Evolutionary conservation across 1,140 invertebrate species (phyloP).

Genomic region (Drosophila orosa): DNA sequence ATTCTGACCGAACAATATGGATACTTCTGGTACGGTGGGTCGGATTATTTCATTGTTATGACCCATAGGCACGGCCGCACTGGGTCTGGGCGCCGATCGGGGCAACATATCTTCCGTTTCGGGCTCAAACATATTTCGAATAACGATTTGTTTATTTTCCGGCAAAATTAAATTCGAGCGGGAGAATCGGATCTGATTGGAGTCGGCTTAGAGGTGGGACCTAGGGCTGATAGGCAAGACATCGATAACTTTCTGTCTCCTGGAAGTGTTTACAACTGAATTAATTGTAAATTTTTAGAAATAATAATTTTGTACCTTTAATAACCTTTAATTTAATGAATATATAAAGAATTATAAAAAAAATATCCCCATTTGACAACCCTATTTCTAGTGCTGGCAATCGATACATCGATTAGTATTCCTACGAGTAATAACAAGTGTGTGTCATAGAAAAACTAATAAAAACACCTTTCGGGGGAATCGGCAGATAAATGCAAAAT

Average conservation of each 20-base stretch:
- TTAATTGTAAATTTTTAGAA: not conserved
- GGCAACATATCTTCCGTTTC: slow-evolving; percentile 82
- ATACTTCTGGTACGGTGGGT: slow-evolving; percentile 75
- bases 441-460: slow-evolving; percentile 31
- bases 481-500: slow-evolving; percentile 18
- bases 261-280: too few relatives aligned
- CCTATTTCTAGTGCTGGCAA: not conserved
- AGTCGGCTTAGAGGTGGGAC: slow-evolving; percentile 14
- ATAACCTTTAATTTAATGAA: not conserved
- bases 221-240: not conserved
- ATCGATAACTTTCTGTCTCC: not conserved
- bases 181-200: slow-evolving; percentile 45
- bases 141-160: not conserved
- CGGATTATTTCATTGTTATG: slow-evolving; percentile 45
- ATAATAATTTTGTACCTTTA: accelerated
- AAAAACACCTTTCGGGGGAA: slow-evolving; percentile 1
- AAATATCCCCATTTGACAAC: not conserved
- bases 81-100: slow-evolving; percentile 64
- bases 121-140: slow-evolving; percentile 65
- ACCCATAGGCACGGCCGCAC: slow-evolving; percentile 56
- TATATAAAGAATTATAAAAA: not conserved
- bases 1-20: slow-evolving; percentile 75
- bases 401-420: not conserved
- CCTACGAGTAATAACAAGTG: not conserved
- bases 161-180: slow-evolving; percentile 64